phyloP scores from a whole-genome alignment of 2,888 invertebrate species.

The Sphaeridia pumilis region DNA sequence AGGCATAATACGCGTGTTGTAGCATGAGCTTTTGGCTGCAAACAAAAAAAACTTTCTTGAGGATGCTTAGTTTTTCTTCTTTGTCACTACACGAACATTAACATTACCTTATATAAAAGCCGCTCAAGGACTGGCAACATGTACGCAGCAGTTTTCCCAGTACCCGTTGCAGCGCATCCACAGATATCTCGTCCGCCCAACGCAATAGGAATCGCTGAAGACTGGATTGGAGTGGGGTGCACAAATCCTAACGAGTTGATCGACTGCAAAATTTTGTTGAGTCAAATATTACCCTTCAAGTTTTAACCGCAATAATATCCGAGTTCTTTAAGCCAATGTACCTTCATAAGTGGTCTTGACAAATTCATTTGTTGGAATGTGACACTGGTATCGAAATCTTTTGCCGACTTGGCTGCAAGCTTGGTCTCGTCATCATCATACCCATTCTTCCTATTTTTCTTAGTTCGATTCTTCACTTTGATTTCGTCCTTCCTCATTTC shows the following conservation, averaged over 20 bases:
- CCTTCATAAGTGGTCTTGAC: constrained; percentile 81
- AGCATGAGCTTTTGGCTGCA: constrained; percentile 37
- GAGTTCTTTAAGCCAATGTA: constrained; percentile 36
- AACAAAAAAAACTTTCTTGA: not conserved
- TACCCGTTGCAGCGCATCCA: constrained; percentile 96
- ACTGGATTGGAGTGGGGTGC: constrained; percentile 94
- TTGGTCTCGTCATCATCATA: constrained; percentile 21
- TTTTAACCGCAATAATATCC: constrained; percentile 1
- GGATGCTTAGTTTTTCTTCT: not conserved
- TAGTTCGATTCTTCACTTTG: constrained; percentile 53
- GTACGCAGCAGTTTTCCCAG: constrained; percentile 97
- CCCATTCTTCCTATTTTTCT: constrained; percentile 35
- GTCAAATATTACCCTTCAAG: no score
- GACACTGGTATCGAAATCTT: constrained; percentile 47
- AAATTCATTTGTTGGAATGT: constrained; percentile 92
- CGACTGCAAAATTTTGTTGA: constrained; percentile 46
- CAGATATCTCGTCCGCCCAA: constrained; percentile 87
- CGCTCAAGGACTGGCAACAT: constrained; percentile 95
- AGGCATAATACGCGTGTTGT: constrained; percentile 78
- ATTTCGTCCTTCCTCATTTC: constrained; percentile 51
- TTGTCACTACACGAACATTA: not conserved
- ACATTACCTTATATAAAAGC: constrained; percentile 64
- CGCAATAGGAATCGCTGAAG: constrained; percentile 87
- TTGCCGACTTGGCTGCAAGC: constrained; percentile 42
- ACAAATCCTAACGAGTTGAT: constrained; percentile 76